Base-by-base conservation (phyloP, 2,113 vertebrate species). In the Chaenogobius annularis region DNA sequence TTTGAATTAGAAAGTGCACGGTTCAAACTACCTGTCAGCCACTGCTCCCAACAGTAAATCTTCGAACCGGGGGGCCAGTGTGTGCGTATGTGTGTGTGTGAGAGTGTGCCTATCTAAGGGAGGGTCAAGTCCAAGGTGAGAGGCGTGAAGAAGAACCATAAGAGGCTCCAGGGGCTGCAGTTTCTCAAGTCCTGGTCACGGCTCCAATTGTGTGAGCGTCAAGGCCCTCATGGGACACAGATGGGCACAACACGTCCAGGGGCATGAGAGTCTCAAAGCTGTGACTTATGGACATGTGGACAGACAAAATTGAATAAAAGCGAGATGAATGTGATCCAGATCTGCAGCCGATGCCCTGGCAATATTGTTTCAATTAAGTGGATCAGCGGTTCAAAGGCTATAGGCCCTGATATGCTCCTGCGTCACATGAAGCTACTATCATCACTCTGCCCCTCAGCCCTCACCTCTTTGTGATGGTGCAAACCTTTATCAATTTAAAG, bases 1-100 rank as follows among this genome's bases (percentile, higher is more conserved):
- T 93, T 94, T 93, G 80, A 93, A 92, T 93, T 93, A 90, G 88
- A 94, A 93, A 91, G 91, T 91, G 87, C 89, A 85, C 67, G 87
- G 88, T 93, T 88, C 87, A 92, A 90, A 79, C 87, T 81, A 83
- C 81, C 80, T 88, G 88, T 85, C 86, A 86, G 81, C 81, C 79
- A 65, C 82, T 76, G 77, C 84, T 83, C 89, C 84, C 86, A 82
- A 88, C 89, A 88, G 87, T 93, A 91, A 92, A 93, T 92, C 92
- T 91, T 83, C 35, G 66, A 69, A 79, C 81, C 73, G 20, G 8
- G 9, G 66, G 46, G 71, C 68, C 58, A 68, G 66, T 65, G 79
- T 58, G 50, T 76, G 85, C 66, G 87, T 55, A 61, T 68, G 48
- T 69, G 26, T 62, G 61, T 59, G 68, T 70, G 55, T 14, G 55